Evolutionary conservation across 2,888 invertebrate genomes (phyloP), one percentile per base, ranked within the genome.

Genomic region (Ennomos quercinarius): DNA sequence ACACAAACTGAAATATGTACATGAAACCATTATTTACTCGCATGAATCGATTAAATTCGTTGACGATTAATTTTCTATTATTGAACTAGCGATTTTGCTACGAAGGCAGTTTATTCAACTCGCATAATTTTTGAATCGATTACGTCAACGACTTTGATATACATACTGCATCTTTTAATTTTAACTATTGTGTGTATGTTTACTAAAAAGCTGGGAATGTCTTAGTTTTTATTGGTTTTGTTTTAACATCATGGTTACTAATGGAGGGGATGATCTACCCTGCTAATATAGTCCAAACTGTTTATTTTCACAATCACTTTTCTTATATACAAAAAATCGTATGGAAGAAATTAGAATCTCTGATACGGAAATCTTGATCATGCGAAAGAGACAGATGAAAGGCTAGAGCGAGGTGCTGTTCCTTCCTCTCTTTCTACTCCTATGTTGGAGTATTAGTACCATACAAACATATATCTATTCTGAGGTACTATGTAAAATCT

Each of bases 1-100:
- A 17, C 6, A 27, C 27, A 1, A 27, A 27, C 40, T 57, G 57
- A 34, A 52, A 57, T 61, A 62, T 62, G 57, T 56, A 41, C 27
- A 61, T 55, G 36, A 37, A 5, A 37, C 8, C 13, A 55, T 48
- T 9, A 39, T 41, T 27, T 27, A 6, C 2, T 42, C n/a, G 27
- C 13, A 10, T 9, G 13, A n/a, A 37, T 39, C 35, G 13, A 50
- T 36, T 35, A 48, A 34, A 57, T 49, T 45, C 49, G 44, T 50
- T 45, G 44, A 42, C n/a, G 39, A 35, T 13, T 34, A 12, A 37
- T 39, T 17, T 38, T 39, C 8, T 13, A 38, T 40, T 39, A 27
- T 27, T 27, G 27, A 27, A 6, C 27, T 17, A 17, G 17, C 17
- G 4, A 17, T 17, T 17, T 27, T 27, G 27, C 6, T 27, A 27